These are phyloP conservation scores for Paramuricea clavata DNA, from an alignment of 92 coral and sea anemone genomes.

Conservation along the genomic window DNA sequence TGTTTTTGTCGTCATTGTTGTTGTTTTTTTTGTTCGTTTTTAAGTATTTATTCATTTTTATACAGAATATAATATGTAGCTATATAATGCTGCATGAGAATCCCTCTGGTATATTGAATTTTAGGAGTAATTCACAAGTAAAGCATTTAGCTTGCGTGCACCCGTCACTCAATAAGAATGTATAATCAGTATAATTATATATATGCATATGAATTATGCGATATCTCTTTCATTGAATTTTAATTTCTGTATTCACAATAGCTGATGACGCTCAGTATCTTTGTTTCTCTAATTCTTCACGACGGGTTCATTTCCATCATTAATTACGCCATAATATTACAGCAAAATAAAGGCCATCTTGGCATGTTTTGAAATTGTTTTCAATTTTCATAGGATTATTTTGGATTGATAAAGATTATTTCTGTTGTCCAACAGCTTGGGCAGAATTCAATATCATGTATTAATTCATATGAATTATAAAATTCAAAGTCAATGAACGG, in stretches of 20 bases:
- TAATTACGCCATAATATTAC: neutral
- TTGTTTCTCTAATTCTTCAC: slow-evolving; percentile 28
- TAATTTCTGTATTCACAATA: neutral
- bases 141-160: no score
- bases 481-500: no score
- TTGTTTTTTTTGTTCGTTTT: no score
- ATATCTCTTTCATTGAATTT: slow-evolving; percentile 2
- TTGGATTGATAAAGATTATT: slow-evolving; percentile 17
- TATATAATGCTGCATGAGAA: no score
- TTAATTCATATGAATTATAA: neutral
- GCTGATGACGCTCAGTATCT: neutral
- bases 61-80: no score
- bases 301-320: slow-evolving; percentile 39
- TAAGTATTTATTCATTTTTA: no score
- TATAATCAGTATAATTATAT: no score
- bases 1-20: no score
- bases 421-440: neutral
- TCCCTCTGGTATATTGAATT: no score
- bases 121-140: no score
- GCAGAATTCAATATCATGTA: neutral
- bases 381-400: neutral
- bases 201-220: no score
- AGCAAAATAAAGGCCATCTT: neutral
- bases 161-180: no score
- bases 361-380: slow-evolving; percentile 6